Conservation (phyloP, 1,140 invertebrate genomes). For the Eumeta japonica region DNA sequence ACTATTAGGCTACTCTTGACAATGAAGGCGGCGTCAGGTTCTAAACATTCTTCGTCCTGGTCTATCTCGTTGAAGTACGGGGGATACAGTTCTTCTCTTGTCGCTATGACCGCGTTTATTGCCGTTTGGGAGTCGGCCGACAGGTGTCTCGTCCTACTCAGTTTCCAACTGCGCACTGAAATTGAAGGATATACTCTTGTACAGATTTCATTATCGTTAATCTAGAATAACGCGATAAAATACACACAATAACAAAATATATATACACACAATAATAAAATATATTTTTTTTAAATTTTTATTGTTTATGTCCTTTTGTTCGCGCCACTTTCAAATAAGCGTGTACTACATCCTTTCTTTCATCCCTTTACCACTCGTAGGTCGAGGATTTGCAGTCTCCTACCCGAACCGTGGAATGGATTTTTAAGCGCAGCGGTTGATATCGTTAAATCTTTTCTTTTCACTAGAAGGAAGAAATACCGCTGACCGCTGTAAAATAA, state of each 20-base stretch:
- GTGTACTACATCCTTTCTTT: too few relatives aligned
- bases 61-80: slow-evolving; percentile 19
- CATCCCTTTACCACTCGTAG: too few relatives aligned
- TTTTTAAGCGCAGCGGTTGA: too few relatives aligned
- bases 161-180: slow-evolving; percentile 23
- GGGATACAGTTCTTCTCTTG: slow-evolving; percentile 17
- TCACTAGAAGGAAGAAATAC: too few relatives aligned
- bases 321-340: too few relatives aligned
- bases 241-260: background rate
- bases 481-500: too few relatives aligned
- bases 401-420: too few relatives aligned
- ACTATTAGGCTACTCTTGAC: slow-evolving; percentile 32
- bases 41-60: slow-evolving; percentile 28
- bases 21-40: slow-evolving; percentile 26
- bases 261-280: background rate
- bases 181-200: background rate
- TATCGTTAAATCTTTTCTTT: too few relatives aligned
- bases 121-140: slow-evolving; percentile 8
- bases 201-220: background rate
- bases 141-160: slow-evolving; percentile 24
- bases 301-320: too few relatives aligned
- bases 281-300: too few relatives aligned
- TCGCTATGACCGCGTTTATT: slow-evolving; percentile 16
- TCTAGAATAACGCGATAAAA: slow-evolving; percentile 4
- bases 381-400: too few relatives aligned